phyloP scores from a whole-genome alignment of 2,888 invertebrate species.

The Drosophila colorata region DNA sequence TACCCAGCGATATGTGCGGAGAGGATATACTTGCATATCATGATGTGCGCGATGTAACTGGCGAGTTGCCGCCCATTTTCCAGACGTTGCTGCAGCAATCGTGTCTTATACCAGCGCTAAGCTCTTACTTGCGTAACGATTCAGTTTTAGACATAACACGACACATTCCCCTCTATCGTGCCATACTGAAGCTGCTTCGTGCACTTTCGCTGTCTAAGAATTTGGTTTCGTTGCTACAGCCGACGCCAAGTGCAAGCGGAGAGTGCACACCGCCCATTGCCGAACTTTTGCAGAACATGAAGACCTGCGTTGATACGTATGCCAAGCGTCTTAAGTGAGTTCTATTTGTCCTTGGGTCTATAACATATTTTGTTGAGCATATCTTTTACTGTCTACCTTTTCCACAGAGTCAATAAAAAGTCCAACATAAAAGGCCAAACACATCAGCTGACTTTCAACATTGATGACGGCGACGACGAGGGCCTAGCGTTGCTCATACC shows the following conservation, averaged over 20 bases:
- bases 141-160: slow-evolving; percentile 99
- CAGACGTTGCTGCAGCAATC: slow-evolving; percentile 92
- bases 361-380: background rate
- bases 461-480: slow-evolving; percentile 93
- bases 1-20: slow-evolving; percentile 84
- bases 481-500: slow-evolving; percentile 95
- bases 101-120: slow-evolving; percentile 94
- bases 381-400: background rate
- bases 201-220: slow-evolving; percentile 89
- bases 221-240: slow-evolving; percentile 88
- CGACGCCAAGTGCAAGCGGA: slow-evolving; percentile 84
- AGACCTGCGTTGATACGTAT: slow-evolving; percentile 96
- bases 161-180: slow-evolving; percentile 96
- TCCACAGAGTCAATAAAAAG: slow-evolving; percentile 88
- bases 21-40: slow-evolving; percentile 84
- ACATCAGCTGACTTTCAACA: slow-evolving; percentile 84
- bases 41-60: slow-evolving; percentile 84
- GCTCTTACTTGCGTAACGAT: slow-evolving; percentile 96
- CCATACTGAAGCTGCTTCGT: slow-evolving; percentile 92
- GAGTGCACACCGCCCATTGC: slow-evolving; percentile 89
- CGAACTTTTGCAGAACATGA: slow-evolving; percentile 93
- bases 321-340: slow-evolving; percentile 92
- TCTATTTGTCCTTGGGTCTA: background rate
- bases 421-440: slow-evolving; percentile 86
- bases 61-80: slow-evolving; percentile 89